These are phyloP conservation scores for Atherix ibis DNA, from an alignment of 2,888 invertebrate species.

Conservation along the genomic window DNA sequence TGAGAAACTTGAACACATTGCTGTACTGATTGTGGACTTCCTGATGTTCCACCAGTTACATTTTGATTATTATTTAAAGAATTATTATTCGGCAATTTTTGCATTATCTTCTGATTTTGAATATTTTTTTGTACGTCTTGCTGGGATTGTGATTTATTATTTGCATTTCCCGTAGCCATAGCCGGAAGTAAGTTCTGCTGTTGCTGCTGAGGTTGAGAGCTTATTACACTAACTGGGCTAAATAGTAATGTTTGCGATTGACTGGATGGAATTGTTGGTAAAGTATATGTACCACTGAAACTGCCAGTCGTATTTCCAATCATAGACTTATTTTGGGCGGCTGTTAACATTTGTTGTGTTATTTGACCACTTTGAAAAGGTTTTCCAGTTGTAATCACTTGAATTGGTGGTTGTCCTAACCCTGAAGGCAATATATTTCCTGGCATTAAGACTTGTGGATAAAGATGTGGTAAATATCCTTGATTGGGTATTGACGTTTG, in stretches of 20 bases:
- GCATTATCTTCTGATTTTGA: slow-evolving; percentile 37
- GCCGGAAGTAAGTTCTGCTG: slow-evolving; percentile 28
- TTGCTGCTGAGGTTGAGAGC: slow-evolving; percentile 30
- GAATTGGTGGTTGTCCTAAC: slow-evolving; percentile 30
- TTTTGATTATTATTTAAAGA: slow-evolving; percentile 24
- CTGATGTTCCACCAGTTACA: slow-evolving; percentile 26
- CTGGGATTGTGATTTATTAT: slow-evolving; percentile 20
- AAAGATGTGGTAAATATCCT: slow-evolving; percentile 63
- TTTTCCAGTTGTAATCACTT: slow-evolving; percentile 71
- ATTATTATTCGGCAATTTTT: slow-evolving; percentile 35
- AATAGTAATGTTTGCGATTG: slow-evolving; percentile 66
- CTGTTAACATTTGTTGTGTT: slow-evolving; percentile 68
- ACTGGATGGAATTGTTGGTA: slow-evolving; percentile 59
- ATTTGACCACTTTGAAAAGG: slow-evolving; percentile 67
- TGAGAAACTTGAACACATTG: slow-evolving; percentile 60
- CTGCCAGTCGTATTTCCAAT: slow-evolving; percentile 29
- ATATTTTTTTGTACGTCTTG: slow-evolving; percentile 25
- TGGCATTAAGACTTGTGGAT: slow-evolving; percentile 71
- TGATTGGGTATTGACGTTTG: slow-evolving; percentile 59
- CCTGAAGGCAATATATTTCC: slow-evolving; percentile 51
- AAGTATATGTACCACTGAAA: slow-evolving; percentile 48
- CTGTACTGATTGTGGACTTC: slow-evolving; percentile 37
- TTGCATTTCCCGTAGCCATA: slow-evolving; percentile 19
- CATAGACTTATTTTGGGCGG: slow-evolving; percentile 55
- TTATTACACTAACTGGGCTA: slow-evolving; percentile 38